Conservation (phyloP, 2,888 invertebrate species). For the Tenthredo amoena region DNA sequence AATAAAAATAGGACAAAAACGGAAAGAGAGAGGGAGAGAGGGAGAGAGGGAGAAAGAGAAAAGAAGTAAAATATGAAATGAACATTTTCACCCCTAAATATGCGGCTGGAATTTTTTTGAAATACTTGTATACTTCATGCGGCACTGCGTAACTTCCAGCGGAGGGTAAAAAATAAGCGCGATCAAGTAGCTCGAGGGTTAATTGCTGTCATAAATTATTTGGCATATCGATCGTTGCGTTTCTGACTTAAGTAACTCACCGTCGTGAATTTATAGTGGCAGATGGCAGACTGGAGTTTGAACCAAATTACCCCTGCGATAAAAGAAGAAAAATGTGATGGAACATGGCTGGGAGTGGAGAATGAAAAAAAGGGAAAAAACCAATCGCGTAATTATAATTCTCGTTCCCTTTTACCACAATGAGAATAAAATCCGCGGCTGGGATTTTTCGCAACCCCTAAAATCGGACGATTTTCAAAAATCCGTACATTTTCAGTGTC, state of each 20-base stretch:
- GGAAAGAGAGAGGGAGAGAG: no score
- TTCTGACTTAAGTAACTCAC: slow-evolving; percentile 23
- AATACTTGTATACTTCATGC: not conserved
- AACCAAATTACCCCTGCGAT: not conserved
- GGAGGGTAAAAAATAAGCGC: not conserved
- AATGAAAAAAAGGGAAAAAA: not conserved
- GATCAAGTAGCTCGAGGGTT: slow-evolving; percentile 11
- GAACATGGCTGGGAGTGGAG: no score
- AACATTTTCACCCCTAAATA: not conserved
- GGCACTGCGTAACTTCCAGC: not conserved
- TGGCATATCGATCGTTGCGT: slow-evolving; percentile 29
- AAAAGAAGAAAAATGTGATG: not conserved
- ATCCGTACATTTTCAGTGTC: no score
- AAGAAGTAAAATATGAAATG: not conserved
- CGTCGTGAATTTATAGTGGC: slow-evolving; percentile 8
- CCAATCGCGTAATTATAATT: not conserved
- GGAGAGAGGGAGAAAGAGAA: not conserved
- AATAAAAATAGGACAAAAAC: not conserved
- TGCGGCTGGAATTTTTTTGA: not conserved
- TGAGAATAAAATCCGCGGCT: not conserved
- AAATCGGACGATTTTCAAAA: not conserved
- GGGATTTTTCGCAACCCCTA: not conserved
- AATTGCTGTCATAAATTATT: slow-evolving; percentile 39
- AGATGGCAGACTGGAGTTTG: slow-evolving; percentile 17
- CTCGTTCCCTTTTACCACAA: not conserved